Base-by-base conservation (phyloP, 2,888 invertebrate species). In the Isotomurus palustris region DNA sequence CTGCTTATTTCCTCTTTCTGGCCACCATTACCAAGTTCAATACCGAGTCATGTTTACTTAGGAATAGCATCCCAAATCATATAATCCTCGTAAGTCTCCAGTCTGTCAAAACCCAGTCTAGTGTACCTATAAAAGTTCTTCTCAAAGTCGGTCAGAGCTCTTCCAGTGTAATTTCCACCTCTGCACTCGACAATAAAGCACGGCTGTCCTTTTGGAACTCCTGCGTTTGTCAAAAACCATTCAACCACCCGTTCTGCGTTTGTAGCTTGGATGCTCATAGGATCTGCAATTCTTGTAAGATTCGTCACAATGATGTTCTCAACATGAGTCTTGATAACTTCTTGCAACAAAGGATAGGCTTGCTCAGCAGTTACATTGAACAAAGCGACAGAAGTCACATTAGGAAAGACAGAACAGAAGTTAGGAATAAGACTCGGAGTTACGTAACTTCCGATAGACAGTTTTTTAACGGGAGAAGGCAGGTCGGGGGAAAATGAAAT, bases 41-140 rank as follows among this genome's bases (percentile, higher is more conserved):
- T n/a, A n/a, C n/a, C n/a, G 43, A 19, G 19, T 12, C 8, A 29
- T 4, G 19, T 29, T 47, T 40, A 47, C 35, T 57, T 52, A 2
- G 52, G 57, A n/a, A 52, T 29, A 12, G 57, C 45, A 50, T 58
- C 59, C 54, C 55, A 59, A n/a, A 32, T 51, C 19, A 59, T 45
- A 29, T 59, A 59, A 32, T 59, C 59, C 10, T 55, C 41, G 35
- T 59, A 59, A n/a, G 59, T 55, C 27, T 59, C 59, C 24, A 55
- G 32, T 22, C 55, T 59, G n/a, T 52, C 36, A 45, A 59, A 60
- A 21, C 47, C 60, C 4, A 56, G 32, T 56, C 55, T 44, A 4
- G 24, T 49, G 25, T 41, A 60, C 22, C 60, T 44, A 32, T 53
- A 43, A 40, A 47, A 60, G 38, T 60, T 56, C n/a, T 14, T 32